phyloP scores from a whole-genome alignment of 2,113 vertebrate genomes.

The Rhodinocichla rosea region DNA sequence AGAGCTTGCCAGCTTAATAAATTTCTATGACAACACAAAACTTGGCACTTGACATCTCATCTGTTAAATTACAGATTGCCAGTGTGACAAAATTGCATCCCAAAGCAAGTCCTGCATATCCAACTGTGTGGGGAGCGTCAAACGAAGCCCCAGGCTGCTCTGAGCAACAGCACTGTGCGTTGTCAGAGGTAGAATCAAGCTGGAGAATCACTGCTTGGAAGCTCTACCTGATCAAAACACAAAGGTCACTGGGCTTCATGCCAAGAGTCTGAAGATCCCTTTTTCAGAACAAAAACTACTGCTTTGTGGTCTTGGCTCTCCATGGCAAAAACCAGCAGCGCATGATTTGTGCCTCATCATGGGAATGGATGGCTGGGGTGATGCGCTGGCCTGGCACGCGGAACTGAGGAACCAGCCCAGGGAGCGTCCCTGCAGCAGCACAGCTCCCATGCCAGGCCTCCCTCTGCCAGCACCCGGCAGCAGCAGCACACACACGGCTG shows the following conservation, averaged over 20 bases:
- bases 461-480: background rate
- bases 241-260: background rate
- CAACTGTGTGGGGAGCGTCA: background rate
- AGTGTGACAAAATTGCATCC: background rate
- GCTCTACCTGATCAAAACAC: background rate
- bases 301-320: background rate
- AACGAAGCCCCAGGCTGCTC: background rate
- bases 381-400: rapidly evolving
- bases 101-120: background rate
- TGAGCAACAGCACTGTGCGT: background rate
- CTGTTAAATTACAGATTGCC: conserved; percentile 16
- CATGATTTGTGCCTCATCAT: background rate
- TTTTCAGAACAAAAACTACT: background rate
- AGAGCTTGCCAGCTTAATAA: conserved; percentile 12
- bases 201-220: background rate
- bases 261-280: background rate
- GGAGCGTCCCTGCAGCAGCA: background rate
- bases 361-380: background rate
- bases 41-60: conserved; percentile 28
- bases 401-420: background rate
- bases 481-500: background rate
- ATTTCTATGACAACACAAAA: conserved; percentile 43
- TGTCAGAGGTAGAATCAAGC: background rate
- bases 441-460: rapidly evolving
- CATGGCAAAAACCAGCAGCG: rapidly evolving